Conservation (phyloP, 1,140 invertebrate species). For the Drosophila pruinosa region DNA sequence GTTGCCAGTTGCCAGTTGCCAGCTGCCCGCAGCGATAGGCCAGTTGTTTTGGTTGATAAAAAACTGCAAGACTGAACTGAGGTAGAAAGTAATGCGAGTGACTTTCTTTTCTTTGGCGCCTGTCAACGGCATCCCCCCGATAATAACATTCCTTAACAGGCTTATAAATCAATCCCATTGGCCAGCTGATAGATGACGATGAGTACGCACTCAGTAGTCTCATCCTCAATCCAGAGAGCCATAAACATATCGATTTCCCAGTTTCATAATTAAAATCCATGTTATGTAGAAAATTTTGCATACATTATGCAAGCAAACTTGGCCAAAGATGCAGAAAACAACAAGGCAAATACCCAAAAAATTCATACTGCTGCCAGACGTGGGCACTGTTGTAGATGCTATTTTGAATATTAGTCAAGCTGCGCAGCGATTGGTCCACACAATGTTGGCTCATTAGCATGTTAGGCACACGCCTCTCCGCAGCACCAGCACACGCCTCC, state of each 20-base stretch:
- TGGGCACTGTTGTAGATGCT: conserved; percentile 47
- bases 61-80: background rate
- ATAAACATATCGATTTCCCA: conserved; percentile 56
- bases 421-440: conserved; percentile 67
- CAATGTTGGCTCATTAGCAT: conserved; percentile 75
- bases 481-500: conserved; percentile 53
- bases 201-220: background rate
- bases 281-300: conserved; percentile 58
- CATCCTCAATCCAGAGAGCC: too few species aligned
- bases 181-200: background rate
- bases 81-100: conserved; percentile 56
- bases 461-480: conserved; percentile 70
- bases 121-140: conserved; percentile 29
- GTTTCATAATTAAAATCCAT: conserved; percentile 69
- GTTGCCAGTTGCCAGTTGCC: conserved; percentile 16
- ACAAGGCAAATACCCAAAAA: conserved; percentile 32
- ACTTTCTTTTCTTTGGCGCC: conserved; percentile 57
- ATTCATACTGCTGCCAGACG: conserved; percentile 34
- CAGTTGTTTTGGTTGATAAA: conserved; percentile 40
- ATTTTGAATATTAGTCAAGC: conserved; percentile 35
- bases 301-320: conserved; percentile 46
- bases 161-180: conserved; percentile 14
- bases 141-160: conserved; percentile 9
- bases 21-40: conserved; percentile 56
- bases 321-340: conserved; percentile 47